Percentiles rank a stretch among this genome's conserved stretches.
These are phyloP conservation scores for Eupsittula cactorum DNA, from an alignment of 2,113 vertebrate genomes.

Conservation along the genomic window DNA sequence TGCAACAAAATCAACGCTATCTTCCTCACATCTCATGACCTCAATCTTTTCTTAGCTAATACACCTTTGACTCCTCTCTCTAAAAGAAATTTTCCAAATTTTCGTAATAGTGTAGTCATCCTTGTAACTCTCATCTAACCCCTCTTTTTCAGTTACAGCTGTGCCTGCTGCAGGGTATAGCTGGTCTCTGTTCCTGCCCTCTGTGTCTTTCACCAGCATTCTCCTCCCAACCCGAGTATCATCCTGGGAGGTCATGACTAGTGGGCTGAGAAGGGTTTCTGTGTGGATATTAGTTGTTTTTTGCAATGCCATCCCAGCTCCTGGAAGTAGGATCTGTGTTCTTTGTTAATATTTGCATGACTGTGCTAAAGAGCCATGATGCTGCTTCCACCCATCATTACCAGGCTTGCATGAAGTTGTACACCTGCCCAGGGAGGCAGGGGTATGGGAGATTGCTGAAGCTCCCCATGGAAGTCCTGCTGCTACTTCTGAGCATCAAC, in stretches of 20 bases:
- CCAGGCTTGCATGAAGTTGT: neutral
- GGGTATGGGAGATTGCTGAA: rapidly evolving
- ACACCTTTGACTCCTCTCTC: neutral
- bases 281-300: neutral
- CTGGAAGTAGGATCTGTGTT: neutral
- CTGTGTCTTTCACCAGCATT: neutral
- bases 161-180: neutral
- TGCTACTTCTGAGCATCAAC: neutral
- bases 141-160: neutral
- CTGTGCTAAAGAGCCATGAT: neutral
- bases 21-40: neutral
- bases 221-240: no score
- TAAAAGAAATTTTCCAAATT: neutral
- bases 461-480: neutral
- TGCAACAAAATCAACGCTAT: neutral
- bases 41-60: neutral
- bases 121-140: neutral
- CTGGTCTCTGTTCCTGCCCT: neutral
- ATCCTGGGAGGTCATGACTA: neutral
- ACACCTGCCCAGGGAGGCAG: no score
- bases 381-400: neutral
- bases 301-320: rapidly evolving
- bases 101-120: neutral
- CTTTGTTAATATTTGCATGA: neutral
- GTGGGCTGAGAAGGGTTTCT: neutral